These are phyloP conservation scores for Lagodon rhomboides DNA, from an alignment of 2,797 vertebrate genomes.

Conservation along the genomic window DNA sequence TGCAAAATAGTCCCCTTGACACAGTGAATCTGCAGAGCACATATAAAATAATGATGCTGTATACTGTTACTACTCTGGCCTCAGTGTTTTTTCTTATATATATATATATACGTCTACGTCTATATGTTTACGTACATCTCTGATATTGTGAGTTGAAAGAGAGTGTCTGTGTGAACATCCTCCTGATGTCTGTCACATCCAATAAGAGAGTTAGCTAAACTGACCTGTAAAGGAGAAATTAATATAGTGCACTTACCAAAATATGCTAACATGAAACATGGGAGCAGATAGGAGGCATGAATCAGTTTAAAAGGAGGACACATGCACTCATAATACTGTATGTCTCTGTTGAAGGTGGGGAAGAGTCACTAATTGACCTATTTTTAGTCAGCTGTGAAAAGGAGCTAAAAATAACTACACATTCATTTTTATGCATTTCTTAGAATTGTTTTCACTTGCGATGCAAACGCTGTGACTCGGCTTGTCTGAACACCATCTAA, in stretches of 20 bases:
- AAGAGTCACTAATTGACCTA: conserved; percentile 68
- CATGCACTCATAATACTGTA: neutral
- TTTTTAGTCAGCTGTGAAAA: conserved; percentile 76
- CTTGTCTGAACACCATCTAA: neutral
- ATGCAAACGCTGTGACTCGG: neutral
- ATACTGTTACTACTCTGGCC: neutral
- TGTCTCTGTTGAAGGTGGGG: conserved; percentile 28
- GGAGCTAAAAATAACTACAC: conserved; percentile 69
- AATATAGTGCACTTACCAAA: neutral
- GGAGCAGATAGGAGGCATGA: conserved; percentile 18
- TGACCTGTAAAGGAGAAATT: conserved; percentile 5
- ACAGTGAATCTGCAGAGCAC: neutral
- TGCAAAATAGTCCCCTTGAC: neutral
- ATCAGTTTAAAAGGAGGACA: conserved; percentile 25
- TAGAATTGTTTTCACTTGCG: conserved; percentile 25
- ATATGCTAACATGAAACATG: neutral
- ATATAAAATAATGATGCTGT: neutral
- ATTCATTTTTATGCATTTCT: conserved; percentile 36
- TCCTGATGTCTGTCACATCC: conserved; percentile 4
- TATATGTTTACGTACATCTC: no score
- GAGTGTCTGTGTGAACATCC: neutral
- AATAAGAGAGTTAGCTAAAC: neutral
- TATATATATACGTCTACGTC: neutral
- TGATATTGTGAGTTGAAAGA: neutral
- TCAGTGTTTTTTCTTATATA: neutral